A percentile compares a stretch with the other conserved stretches of the same genome.
These are phyloP conservation scores for Aphis craccivora DNA, from an alignment of 1,140 invertebrate species.

Conservation along the genomic window DNA sequence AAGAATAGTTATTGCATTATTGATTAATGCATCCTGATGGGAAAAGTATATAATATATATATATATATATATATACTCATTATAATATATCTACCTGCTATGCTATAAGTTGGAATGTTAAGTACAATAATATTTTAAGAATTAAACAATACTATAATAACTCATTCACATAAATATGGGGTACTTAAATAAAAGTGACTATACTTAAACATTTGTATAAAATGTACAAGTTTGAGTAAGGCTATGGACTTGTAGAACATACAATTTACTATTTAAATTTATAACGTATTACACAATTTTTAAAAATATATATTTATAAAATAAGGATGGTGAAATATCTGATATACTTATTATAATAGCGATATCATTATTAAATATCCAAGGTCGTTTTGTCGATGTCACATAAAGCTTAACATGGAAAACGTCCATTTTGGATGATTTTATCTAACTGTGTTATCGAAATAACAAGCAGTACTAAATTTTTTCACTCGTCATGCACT, in stretches of 20 bases:
- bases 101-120: background rate
- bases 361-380: constrained; percentile 24
- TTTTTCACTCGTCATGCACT: background rate
- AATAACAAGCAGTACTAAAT: background rate
- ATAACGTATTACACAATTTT: background rate
- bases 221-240: background rate
- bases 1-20: background rate
- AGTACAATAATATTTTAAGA: background rate
- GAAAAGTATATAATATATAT: background rate
- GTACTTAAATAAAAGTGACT: background rate
- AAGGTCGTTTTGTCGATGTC: constrained; percentile 32
- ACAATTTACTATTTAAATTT: background rate
- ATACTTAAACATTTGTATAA: background rate
- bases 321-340: constrained; percentile 12
- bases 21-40: background rate
- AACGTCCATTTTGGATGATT: background rate
- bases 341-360: background rate
- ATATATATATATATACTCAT: no score
- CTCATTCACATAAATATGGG: background rate
- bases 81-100: background rate
- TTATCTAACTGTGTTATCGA: constrained; percentile 31
- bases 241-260: background rate
- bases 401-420: background rate
- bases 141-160: background rate
- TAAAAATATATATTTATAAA: background rate